Conservation (phyloP, 2,797 vertebrate genomes). For the Acrocephalus scirpaceus region DNA sequence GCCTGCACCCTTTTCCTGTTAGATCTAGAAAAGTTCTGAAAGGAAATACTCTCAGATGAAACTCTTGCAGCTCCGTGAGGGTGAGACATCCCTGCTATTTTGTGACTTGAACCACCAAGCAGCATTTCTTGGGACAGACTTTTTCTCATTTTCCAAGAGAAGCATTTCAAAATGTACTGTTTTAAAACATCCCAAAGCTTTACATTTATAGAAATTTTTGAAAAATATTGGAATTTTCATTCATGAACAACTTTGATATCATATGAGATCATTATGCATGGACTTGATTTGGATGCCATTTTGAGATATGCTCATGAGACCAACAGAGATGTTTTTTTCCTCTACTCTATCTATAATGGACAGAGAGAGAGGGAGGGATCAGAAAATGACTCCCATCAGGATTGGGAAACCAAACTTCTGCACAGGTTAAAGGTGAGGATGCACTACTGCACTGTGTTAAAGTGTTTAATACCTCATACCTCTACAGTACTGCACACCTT, state of each 20-base stretch:
- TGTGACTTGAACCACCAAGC: background rate
- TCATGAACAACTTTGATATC: background rate
- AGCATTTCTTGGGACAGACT: background rate
- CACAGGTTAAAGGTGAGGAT: background rate
- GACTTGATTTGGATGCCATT: background rate
- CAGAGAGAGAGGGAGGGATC: background rate
- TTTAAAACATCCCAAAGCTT: background rate
- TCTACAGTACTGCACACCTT: background rate
- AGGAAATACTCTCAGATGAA: background rate
- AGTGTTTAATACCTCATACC: background rate
- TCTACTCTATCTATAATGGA: background rate
- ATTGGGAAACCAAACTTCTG: background rate
- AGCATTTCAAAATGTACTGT: background rate
- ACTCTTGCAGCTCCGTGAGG: background rate
- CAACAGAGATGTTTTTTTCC: background rate
- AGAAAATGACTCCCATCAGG: background rate
- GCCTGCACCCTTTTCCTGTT: background rate
- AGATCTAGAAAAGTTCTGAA: background rate
- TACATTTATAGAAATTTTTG: background rate
- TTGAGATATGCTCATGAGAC: background rate
- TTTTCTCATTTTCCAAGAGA: background rate
- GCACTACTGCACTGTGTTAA: background rate
- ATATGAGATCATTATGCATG: background rate
- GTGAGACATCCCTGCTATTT: background rate
- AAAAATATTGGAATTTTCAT: background rate